Evolutionary conservation across 2,797 vertebrate species (phyloP).

Genomic region (Melanotaenia boesemani): DNA sequence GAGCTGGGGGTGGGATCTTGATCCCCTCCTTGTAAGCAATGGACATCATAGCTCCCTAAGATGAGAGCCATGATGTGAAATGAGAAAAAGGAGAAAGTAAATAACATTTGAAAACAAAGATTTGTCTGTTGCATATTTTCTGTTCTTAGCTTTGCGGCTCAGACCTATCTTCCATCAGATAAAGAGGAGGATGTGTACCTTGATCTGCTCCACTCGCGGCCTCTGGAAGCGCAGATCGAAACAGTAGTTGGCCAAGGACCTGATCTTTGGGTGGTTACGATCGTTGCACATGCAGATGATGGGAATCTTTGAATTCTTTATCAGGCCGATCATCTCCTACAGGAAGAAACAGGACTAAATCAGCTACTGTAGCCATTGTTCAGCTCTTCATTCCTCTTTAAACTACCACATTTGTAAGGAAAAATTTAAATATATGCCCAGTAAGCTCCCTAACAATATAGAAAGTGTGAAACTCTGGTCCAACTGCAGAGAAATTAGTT

Average conservation of each 20-base stretch:
- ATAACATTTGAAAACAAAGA: background rate
- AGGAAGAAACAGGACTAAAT: background rate
- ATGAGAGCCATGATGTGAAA: background rate
- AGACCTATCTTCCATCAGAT: background rate
- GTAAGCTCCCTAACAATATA: background rate
- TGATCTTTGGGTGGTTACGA: conserved; percentile 96
- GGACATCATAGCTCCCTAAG: conserved; percentile 96
- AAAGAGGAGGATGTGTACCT: conserved; percentile 78
- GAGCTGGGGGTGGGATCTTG: conserved; percentile 94
- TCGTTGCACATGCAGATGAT: conserved; percentile 99
- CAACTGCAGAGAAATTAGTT: background rate
- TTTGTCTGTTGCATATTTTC: background rate
- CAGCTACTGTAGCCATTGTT: background rate
- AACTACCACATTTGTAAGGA: background rate
- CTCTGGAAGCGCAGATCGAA: conserved; percentile 96
- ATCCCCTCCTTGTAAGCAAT: conserved; percentile 96
- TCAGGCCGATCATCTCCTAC: conserved; percentile 94
- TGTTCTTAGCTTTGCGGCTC: background rate
- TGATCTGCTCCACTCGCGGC: conserved; percentile 95
- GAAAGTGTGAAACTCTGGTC: background rate
- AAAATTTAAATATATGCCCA: background rate
- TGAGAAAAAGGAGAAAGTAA: conserved; percentile 9
- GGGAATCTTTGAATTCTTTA: conserved; percentile 92
- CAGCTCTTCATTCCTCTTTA: background rate
- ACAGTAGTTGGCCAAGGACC: conserved; percentile 95